Evolutionary conservation across 2,888 invertebrate species (phyloP).

Genomic region (Lycophotia porphyrea): DNA sequence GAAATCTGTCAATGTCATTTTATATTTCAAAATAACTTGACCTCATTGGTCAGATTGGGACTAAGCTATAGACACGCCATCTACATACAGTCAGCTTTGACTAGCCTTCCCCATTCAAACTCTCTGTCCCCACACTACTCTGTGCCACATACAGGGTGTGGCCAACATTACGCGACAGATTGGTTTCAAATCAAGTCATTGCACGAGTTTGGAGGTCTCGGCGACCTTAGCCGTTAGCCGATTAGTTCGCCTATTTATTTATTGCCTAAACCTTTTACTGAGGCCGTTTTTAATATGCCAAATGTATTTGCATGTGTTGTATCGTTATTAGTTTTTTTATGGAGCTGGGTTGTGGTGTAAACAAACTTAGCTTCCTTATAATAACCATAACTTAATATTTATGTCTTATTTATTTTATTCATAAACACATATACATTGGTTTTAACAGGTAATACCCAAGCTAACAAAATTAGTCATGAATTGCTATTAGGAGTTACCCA

Average conservation of each 20-base stretch:
- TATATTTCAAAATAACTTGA: no score
- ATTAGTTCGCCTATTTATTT: slow-evolving; percentile 44
- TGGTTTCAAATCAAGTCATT: slow-evolving; percentile 49
- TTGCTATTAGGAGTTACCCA: no score
- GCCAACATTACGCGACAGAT: slow-evolving; percentile 60
- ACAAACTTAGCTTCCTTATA: background rate
- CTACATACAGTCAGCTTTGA: no score
- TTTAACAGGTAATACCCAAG: no score
- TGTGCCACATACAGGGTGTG: slow-evolving; percentile 67
- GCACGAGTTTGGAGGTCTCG: slow-evolving; percentile 69
- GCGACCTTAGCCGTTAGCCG: slow-evolving; percentile 56
- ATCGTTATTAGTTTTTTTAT: background rate
- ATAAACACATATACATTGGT: no score
- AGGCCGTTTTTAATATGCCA: slow-evolving; percentile 37
- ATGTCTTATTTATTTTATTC: no score
- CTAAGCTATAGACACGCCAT: no score
- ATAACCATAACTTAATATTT: no score
- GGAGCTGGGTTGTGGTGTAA: background rate
- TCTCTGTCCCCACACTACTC: slow-evolving; percentile 44
- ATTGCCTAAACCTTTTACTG: slow-evolving; percentile 49
- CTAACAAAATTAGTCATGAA: no score
- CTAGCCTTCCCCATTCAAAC: background rate
- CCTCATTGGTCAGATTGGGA: no score
- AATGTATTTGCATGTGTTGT: slow-evolving; percentile 19
- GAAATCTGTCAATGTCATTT: no score